phyloP scores from a whole-genome alignment of 2,113 vertebrate genomes.

The Sebastes fasciatus region DNA sequence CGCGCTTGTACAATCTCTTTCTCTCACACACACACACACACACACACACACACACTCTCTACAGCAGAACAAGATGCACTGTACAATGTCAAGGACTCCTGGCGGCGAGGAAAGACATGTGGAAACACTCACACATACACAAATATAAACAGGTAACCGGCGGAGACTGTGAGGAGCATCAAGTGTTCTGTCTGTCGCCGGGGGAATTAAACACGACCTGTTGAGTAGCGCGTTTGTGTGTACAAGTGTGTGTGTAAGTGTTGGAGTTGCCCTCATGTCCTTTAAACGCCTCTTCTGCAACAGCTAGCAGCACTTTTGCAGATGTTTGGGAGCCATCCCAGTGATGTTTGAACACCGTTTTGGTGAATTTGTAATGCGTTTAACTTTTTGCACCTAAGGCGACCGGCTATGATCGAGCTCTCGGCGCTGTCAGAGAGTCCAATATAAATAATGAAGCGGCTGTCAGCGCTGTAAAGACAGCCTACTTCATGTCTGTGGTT shows the following conservation, averaged over 20 bases:
- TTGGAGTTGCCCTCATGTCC: constrained; percentile 6
- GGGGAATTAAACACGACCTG: constrained; percentile 21
- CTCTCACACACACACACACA: constrained; percentile 11
- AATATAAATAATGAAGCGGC: constrained; percentile 60
- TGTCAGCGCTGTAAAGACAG: constrained; percentile 48
- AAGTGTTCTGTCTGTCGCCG: constrained; percentile 4
- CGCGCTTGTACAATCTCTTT: constrained; percentile 9
- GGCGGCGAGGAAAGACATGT: constrained; percentile 26
- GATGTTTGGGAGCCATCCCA: constrained; percentile 48
- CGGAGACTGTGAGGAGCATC: constrained; percentile 13
- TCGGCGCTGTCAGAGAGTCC: constrained; percentile 31
- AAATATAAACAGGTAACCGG: constrained; percentile 17
- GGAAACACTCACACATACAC: constrained; percentile 20
- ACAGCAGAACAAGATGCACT: constrained; percentile 20
- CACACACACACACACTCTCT: constrained; percentile 15
- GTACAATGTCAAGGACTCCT: constrained; percentile 1
- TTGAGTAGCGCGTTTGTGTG: constrained; percentile 7
- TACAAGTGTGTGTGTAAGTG: neutral
- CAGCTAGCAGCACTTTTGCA: constrained; percentile 33
- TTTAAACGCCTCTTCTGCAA: neutral
- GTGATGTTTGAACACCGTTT: constrained; percentile 47
- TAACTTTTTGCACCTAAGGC: constrained; percentile 52
- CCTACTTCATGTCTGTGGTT: constrained; percentile 32
- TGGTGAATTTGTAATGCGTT: constrained; percentile 54
- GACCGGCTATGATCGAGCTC: constrained; percentile 24